Evolutionary conservation across 2,797 vertebrate species (phyloP), one percentile per base, ranked within the genome.

Genomic region (Crocodylus rhombifer): DNA sequence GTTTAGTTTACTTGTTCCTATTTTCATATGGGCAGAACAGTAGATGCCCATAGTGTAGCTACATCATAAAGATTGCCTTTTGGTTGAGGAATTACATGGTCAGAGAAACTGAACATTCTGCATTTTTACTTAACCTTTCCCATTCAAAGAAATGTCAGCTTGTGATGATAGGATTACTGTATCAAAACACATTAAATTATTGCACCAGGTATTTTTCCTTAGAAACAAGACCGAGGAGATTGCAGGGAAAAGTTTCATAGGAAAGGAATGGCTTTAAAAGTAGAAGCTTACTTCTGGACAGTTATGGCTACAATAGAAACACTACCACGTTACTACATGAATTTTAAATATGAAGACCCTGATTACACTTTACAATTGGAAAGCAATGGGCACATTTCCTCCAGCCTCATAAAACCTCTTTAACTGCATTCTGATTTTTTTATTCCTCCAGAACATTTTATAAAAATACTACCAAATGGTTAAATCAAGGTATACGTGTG

Each of bases 1-100:
- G 36, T n/a, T 87, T 58, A 51, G n/a, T 82, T 86, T 90, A 73
- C 91, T 96, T 91, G 87, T 71, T 85, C 81, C 42, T 5, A 82
- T 14, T 55, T 87, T 2, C 61, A 89, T 82, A 17, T 80, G 5
- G 42, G 1, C 62, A 85, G 60, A n/a, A 83, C 7, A 69, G 36
- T 7, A 11, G 57, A 33, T 55, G 14, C 79, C 57, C 1, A 0
- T 74, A 56, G 42, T 89, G 63, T 26, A 15, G 15, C 85, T 88
- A 78, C 7, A 9, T 57, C 61, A 88, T 42, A 78, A 91, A 76
- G 79, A 85, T 84, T 92, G 74, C 14, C 33, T 79, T 77, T 73
- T 73, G 21, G 69, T 14, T 42, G 69, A 73, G 69, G 69, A 73
- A 73, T 25, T 25, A 58, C 36, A 71, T 23, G 18, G 55, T 71